phyloP scores from a whole-genome alignment of 2,113 vertebrate genomes.

The Carassius auratus region DNA sequence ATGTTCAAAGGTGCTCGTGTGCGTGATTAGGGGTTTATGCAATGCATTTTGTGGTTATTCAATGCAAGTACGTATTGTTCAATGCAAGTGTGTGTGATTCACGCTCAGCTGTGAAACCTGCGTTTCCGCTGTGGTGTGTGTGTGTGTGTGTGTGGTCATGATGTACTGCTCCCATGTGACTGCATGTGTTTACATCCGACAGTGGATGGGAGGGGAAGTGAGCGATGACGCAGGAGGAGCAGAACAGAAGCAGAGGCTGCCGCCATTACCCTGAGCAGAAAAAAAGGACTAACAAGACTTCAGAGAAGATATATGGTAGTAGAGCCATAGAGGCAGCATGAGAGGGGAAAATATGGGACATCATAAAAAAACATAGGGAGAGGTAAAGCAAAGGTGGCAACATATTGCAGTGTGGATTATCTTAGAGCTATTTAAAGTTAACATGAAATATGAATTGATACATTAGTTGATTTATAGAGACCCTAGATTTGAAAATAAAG shows the following conservation, averaged over 20 bases:
- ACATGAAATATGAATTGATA: not conserved
- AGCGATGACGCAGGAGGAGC: conserved; percentile 68
- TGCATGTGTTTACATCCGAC: conserved; percentile 71
- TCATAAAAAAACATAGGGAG: not conserved
- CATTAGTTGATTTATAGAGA: not conserved
- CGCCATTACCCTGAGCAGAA: conserved; percentile 65
- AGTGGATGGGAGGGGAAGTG: conserved; percentile 68
- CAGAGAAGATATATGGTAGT: conserved; percentile 33
- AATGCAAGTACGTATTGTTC: no score
- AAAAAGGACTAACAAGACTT: not conserved
- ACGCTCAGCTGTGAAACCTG: conserved; percentile 41
- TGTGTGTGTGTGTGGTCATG: conserved; percentile 53
- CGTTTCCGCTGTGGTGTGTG: conserved; percentile 20
- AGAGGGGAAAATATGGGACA: conserved; percentile 28
- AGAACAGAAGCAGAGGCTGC: conserved; percentile 61
- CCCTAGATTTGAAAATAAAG: not conserved
- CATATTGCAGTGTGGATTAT: not conserved
- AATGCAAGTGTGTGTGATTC: conserved; percentile 45
- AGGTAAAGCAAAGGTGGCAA: not conserved
- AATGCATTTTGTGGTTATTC: not conserved
- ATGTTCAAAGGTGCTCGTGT: conserved; percentile 14
- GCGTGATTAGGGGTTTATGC: conserved; percentile 1
- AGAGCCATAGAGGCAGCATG: conserved; percentile 54
- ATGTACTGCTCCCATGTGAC: conserved; percentile 57
- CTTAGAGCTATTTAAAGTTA: not conserved